Percentiles rank a stretch among this genome's conserved stretches.
Conservation (phyloP, 2,888 invertebrate genomes). For the Cosmorhoe ocellata region DNA sequence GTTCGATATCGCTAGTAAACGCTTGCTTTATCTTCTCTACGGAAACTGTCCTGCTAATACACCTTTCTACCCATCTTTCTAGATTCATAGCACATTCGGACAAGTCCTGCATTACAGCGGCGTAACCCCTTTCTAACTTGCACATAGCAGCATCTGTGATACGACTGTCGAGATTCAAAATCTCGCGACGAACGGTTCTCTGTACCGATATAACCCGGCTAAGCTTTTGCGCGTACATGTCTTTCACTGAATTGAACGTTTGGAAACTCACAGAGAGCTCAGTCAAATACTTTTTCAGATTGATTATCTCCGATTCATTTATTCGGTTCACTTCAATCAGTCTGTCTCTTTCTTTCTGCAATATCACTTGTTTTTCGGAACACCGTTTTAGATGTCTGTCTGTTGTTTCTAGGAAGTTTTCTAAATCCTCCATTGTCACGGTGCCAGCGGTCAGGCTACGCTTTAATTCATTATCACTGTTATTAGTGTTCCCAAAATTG, state of each 20-base stretch:
- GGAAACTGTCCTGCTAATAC: conserved; percentile 57
- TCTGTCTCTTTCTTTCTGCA: conserved; percentile 70
- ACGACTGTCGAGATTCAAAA: conserved; percentile 59
- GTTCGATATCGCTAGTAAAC: conserved; percentile 57
- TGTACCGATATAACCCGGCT: conserved; percentile 64
- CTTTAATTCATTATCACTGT: conserved; percentile 58
- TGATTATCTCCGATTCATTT: conserved; percentile 70
- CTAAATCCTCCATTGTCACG: conserved; percentile 73
- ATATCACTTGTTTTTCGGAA: conserved; percentile 60
- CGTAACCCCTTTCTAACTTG: conserved; percentile 65
- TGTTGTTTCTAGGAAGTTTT: conserved; percentile 73
- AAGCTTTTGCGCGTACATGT: conserved; percentile 66
- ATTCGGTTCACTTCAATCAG: conserved; percentile 67
- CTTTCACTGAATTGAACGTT: conserved; percentile 65
- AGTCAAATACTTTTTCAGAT: conserved; percentile 66
- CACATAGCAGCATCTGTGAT: conserved; percentile 56
- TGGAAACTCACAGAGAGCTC: conserved; percentile 68
- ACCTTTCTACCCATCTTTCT: conserved; percentile 70
- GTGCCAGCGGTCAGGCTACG: conserved; percentile 61
- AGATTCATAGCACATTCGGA: conserved; percentile 65
- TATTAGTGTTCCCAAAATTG: conserved; percentile 63
- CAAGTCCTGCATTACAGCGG: conserved; percentile 69
- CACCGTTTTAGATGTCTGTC: conserved; percentile 67
- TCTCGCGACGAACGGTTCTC: conserved; percentile 67
- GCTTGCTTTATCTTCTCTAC: conserved; percentile 70